Evolutionary conservation across 2,888 invertebrate species (phyloP).

Genomic region (Notocelia uddmanniana): DNA sequence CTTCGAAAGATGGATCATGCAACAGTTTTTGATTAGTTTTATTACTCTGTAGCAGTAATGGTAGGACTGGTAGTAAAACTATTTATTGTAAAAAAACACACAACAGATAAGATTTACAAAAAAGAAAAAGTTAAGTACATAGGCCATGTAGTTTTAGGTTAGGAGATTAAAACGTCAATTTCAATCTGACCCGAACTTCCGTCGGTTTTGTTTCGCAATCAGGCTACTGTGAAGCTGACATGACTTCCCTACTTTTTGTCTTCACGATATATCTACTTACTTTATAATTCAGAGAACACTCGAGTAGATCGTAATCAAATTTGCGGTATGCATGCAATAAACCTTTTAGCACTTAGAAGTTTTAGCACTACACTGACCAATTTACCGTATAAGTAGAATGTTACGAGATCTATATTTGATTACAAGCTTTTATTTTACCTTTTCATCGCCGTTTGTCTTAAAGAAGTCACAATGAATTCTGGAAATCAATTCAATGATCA

Average conservation of each 20-base stretch:
- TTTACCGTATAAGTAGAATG: not conserved
- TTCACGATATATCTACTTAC: not conserved
- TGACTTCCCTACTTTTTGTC: not conserved
- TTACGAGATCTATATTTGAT: not conserved
- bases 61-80: no score
- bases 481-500: not conserved
- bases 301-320: conserved; percentile 2
- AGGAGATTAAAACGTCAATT: no score
- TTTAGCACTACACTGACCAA: not conserved
- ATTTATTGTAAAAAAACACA: no score
- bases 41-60: no score
- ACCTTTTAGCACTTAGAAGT: conserved; percentile 7
- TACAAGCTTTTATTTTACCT: not conserved
- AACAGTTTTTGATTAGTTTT: not conserved
- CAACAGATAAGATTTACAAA: no score
- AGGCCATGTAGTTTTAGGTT: no score
- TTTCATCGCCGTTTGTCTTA: not conserved
- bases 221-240: not conserved
- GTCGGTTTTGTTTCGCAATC: not conserved
- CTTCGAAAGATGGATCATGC: not conserved
- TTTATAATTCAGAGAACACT: conserved; percentile 9
- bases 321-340: conserved; percentile 13
- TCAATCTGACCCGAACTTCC: not conserved
- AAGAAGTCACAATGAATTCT: not conserved
- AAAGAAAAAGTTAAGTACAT: no score